Evolutionary conservation across 2,888 invertebrate genomes (phyloP), one percentile per base, ranked within the genome.

Genomic region (Plebejus melissa): DNA sequence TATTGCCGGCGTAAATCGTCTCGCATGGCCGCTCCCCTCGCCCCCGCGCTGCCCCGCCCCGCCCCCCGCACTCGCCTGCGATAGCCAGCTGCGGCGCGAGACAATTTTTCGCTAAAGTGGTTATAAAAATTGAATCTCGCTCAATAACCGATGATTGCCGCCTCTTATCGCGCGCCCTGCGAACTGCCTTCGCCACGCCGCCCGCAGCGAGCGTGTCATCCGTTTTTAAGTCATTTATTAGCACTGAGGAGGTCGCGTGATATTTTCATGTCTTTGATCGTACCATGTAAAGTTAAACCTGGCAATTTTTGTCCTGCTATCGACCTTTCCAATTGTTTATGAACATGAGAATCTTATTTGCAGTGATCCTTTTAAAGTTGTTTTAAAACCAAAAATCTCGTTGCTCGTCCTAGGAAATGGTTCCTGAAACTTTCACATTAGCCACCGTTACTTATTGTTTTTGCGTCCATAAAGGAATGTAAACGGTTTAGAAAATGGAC

Each of bases 51-150:
- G 3, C 6, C 4, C 32, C 13, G 28, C 65, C 16, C 65, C 32
- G 13, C 13, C 65, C 32, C 32, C 32, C 32, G 13, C 65, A 16
- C 16, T 16, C 65, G 2, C 65, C 77, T 71, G 76, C 81, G 89
- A 89, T 88, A 89, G 83, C 85, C 91, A 90, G 90, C 89, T 90
- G 91, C 80, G 85, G 79, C 83, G 80, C 80, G 84, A 88, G 88
- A 93, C 93, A 94, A 94, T 94, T 94, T 93, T 88, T 90, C 94
- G 94, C 90, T 91, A 86, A 89, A 89, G 83, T 88, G 92, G 87
- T 84, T 87, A 83, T 88, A 86, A 86, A 91, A 91, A 93, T 93
- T 91, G 92, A 89, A 93, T 91, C 87, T 36, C 82, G 84, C 80
- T 82, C 81, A 87, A 87, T 88, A 87, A 86, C 83, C 82, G 80